Evolutionary conservation across 1,140 invertebrate species (phyloP).

Genomic region (Aphelenchoides fujianensis): DNA sequence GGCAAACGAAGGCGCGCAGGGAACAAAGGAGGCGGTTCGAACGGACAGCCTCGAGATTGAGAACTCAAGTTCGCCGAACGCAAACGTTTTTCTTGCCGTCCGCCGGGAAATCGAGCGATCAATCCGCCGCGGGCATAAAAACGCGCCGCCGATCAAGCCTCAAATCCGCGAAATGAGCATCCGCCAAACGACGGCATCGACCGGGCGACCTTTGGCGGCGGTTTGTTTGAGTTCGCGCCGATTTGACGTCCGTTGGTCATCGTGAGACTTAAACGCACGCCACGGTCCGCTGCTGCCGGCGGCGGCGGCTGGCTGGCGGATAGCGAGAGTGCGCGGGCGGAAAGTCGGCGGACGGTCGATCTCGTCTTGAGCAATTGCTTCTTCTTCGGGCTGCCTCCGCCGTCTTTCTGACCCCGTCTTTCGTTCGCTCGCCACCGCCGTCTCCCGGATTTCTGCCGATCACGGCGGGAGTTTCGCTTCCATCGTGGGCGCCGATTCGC

Average conservation of each 20-base stretch:
- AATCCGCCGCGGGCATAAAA: neutral
- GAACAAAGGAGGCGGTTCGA: too few species aligned
- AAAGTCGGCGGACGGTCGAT: neutral
- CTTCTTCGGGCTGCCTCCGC: too few species aligned
- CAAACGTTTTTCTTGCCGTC: too few species aligned
- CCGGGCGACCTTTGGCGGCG: neutral
- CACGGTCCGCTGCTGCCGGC: too few species aligned
- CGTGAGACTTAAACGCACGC: neutral
- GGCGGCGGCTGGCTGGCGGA: too few species aligned
- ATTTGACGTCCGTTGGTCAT: neutral
- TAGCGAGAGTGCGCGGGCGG: neutral
- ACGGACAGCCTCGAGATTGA: neutral
- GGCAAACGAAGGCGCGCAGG: too few species aligned
- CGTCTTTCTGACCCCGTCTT: too few species aligned
- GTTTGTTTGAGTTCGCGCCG: neutral
- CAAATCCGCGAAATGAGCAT: too few species aligned
- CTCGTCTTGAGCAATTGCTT: neutral
- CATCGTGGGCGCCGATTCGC: neutral
- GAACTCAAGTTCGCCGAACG: too few species aligned
- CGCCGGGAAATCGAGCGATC: too few species aligned
- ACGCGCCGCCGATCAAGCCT: neutral
- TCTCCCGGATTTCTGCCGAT: constrained; percentile 1
- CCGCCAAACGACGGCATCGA: too few species aligned
- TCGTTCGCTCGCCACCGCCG: too few species aligned
- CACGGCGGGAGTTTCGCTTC: neutral